Conservation (phyloP, 2,113 vertebrate species). For the Mus spicilegus region DNA sequence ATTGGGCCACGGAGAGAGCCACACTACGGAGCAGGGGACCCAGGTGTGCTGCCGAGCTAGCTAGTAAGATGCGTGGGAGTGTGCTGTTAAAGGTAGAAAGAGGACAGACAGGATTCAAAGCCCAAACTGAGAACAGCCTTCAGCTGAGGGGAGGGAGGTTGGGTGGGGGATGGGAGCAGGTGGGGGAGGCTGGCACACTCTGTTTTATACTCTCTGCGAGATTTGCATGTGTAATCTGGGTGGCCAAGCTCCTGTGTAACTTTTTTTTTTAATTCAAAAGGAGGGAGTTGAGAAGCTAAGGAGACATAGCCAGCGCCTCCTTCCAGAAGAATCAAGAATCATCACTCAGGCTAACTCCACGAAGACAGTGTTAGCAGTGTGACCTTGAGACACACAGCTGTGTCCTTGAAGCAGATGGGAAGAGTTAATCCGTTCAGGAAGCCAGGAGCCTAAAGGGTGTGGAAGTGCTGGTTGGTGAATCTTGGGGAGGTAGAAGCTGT, state of each 20-base stretch:
- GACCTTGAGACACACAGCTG: neutral
- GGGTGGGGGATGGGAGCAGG: neutral
- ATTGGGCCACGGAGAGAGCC: rapidly evolving
- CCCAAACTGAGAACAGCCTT: neutral
- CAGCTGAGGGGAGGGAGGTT: neutral
- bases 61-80: neutral
- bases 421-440: neutral
- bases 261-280: neutral
- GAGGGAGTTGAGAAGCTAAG: neutral
- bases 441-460: too few species aligned
- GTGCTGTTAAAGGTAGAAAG: neutral
- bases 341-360: rapidly evolving
- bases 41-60: rapidly evolving
- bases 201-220: neutral
- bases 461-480: rapidly evolving
- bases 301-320: rapidly evolving
- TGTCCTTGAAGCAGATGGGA: neutral
- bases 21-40: neutral
- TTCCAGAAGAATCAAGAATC: neutral
- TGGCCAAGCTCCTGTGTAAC: neutral
- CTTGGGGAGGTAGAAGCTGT: neutral
- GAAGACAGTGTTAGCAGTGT: neutral
- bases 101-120: neutral
- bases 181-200: neutral
- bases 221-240: neutral